phyloP scores from a whole-genome alignment of 2,797 vertebrate species.

The Setipinna tenuifilis region DNA sequence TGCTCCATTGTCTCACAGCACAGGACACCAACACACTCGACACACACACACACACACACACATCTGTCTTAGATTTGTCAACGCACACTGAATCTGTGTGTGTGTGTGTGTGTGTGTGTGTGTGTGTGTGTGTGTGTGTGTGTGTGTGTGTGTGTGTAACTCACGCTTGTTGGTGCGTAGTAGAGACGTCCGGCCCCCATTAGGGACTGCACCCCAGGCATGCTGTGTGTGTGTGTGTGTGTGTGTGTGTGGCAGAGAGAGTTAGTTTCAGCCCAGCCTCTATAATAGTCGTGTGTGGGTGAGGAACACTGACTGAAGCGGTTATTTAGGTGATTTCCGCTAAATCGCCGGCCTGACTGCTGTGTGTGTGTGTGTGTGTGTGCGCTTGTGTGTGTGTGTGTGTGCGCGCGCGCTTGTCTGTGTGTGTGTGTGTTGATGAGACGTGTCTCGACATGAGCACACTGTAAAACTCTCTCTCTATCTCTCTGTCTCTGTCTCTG shows the following conservation, averaged over 20 bases:
- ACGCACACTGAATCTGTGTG: not conserved
- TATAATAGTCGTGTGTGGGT: not conserved
- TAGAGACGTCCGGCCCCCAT: too few species aligned
- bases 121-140: not conserved
- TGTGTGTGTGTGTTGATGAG: not conserved
- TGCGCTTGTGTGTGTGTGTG: not conserved
- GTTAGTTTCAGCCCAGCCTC: not conserved
- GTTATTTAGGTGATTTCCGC: not conserved
- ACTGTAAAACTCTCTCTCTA: not conserved
- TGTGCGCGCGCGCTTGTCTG: not conserved
- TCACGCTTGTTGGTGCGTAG: too few species aligned
- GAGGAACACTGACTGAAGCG: not conserved
- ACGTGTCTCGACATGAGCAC: not conserved
- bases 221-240: too few species aligned
- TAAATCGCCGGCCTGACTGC: not conserved
- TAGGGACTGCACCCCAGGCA: too few species aligned
- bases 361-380: not conserved
- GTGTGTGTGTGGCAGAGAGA: not conserved
- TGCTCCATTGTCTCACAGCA: not conserved
- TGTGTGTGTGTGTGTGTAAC: too few species aligned
- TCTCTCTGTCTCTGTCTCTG: too few species aligned
- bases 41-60: not conserved
- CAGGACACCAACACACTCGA: not conserved
- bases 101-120: conserved; percentile 1
- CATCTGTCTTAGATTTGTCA: not conserved